Evolutionary conservation across 2,113 vertebrate species (phyloP).

Genomic region (Natator depressus): DNA sequence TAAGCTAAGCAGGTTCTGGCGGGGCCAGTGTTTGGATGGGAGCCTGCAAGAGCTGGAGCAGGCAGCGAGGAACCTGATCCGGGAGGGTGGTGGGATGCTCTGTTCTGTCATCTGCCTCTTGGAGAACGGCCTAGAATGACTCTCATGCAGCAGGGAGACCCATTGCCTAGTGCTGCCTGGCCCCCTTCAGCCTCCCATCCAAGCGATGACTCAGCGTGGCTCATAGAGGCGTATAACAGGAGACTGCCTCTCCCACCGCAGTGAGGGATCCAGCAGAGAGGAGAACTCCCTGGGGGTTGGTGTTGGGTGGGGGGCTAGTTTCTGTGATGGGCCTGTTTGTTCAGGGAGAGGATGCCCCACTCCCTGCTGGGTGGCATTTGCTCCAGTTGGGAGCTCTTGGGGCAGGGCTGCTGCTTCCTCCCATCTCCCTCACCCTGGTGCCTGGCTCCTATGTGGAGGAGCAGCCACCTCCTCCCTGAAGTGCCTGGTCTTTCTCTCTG

Average conservation of each 20-base stretch:
- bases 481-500: rapidly evolving
- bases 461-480: background rate
- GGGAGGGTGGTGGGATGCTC: background rate
- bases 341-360: background rate
- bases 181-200: too few species aligned
- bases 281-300: too few species aligned
- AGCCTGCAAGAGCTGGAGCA: background rate
- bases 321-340: background rate
- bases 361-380: background rate
- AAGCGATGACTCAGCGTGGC: too few species aligned
- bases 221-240: background rate
- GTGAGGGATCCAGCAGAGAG: background rate
- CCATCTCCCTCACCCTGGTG: background rate
- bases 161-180: background rate
- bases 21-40: background rate
- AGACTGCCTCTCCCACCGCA: background rate
- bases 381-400: rapidly evolving
- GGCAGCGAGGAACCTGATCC: background rate
- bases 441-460: background rate
- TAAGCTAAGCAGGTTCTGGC: too few species aligned
- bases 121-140: background rate
- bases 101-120: background rate
- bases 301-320: background rate
- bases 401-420: background rate
- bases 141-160: background rate